Base-by-base conservation (phyloP, 1,140 invertebrate genomes). In the Drosophila burlai region DNA sequence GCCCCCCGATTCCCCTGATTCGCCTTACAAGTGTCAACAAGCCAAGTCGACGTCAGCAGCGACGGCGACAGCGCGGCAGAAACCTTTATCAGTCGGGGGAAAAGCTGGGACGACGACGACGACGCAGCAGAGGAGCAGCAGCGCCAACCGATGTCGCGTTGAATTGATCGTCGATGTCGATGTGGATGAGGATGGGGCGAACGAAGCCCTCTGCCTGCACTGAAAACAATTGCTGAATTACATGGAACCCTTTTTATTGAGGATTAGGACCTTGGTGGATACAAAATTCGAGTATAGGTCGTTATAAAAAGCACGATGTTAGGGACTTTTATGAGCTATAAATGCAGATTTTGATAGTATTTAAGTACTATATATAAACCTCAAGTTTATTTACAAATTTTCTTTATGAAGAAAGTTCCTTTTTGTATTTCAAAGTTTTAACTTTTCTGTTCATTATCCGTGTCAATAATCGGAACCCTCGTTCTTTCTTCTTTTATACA, bases 141-240 rank as follows among this genome's bases (percentile, higher is more conserved):
- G 18, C 11, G 29, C 16, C 40, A 40, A 42, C 59, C 82, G 49
- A 68, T 80, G 76, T 74, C 84, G 78, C 66, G 50, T 78, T 72
- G 73, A 80, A 78, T 89, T 87, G 87, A 87, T 89, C 68, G 83
- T 34, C 79, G 59, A 77, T 76, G 65, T 63, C 58, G 59, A 50
- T 49, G 49, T 9, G 34, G 52, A 55, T 38, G 52, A 10, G 31
- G 31, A 36, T 54, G 36, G 21, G 36, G 34, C 38, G 29, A 24
- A 13, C 58, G 13, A 47, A 24, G 58, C 64, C 21, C 31, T n/a
- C 36, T 24, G 36, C 11, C 21, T 31, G 16, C 64, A 67, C 59
- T 64, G 42, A 36, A n/a, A 24, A 46, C 21, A 57, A 55, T 38
- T 26, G 21, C 15, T 1, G 4, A 57, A n/a, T n/a, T 6, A 1